These are phyloP conservation scores for Zosterops hypoxanthus DNA, from an alignment of 2,113 vertebrate genomes.

Conservation along the genomic window DNA sequence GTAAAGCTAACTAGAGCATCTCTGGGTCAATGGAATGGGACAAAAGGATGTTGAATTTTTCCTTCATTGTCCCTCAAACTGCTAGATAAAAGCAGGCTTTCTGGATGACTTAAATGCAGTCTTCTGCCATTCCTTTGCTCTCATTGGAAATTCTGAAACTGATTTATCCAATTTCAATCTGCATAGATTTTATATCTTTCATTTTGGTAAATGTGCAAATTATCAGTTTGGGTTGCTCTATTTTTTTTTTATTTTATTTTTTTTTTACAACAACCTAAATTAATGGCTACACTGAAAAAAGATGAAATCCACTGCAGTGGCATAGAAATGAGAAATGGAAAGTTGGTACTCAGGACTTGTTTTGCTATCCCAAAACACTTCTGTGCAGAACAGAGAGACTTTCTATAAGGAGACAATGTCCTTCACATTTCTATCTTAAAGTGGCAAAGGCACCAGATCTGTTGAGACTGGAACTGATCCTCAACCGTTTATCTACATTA, in stretches of 20 bases:
- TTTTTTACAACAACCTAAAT: too few relatives aligned
- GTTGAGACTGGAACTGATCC: neutral
- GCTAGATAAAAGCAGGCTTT: neutral
- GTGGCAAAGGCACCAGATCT: neutral
- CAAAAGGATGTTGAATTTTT: neutral
- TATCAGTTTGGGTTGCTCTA: neutral
- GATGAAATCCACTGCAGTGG: neutral
- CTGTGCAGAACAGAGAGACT: neutral
- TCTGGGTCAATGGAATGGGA: neutral
- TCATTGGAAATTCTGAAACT: neutral
- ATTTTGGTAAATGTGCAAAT: neutral
- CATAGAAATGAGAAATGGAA: neutral
- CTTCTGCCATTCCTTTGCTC: neutral
- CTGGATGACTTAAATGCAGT: neutral
- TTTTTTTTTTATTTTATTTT: neutral
- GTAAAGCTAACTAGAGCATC: neutral
- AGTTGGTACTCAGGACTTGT: neutral
- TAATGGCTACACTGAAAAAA: neutral
- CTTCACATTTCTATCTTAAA: neutral
- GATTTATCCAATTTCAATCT: neutral
- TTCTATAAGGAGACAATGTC: neutral
- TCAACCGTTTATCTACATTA: fast-evolving
- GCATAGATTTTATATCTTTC: neutral
- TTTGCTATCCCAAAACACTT: neutral
- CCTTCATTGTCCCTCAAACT: neutral